phyloP scores from a whole-genome alignment of 1,140 invertebrate genomes.

The Microplitis mediator region DNA sequence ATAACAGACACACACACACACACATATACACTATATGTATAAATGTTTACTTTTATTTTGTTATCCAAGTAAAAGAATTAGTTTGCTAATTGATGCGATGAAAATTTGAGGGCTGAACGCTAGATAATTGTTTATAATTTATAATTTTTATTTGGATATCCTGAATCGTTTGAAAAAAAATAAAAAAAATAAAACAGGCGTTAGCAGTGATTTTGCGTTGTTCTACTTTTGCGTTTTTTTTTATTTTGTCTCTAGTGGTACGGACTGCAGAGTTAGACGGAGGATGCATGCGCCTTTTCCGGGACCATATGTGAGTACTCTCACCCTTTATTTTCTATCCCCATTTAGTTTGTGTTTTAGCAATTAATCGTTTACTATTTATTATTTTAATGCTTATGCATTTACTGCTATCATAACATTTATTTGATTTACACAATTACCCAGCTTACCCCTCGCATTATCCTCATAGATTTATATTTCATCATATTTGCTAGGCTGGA shows the following conservation, averaged over 20 bases:
- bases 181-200: slow-evolving; percentile 3
- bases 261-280: slow-evolving; percentile 64
- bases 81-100: background rate
- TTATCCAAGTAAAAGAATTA: background rate
- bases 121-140: background rate
- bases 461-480: no score
- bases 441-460: background rate
- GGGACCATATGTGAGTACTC: slow-evolving; percentile 62
- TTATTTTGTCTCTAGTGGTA: slow-evolving; percentile 61
- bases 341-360: background rate
- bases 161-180: background rate
- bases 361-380: background rate
- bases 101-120: slow-evolving; percentile 19
- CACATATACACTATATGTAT: slow-evolving; percentile 23
- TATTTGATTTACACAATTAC: background rate
- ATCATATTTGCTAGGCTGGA: no score
- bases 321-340: slow-evolving; percentile 48
- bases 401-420: no score
- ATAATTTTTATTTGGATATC: background rate
- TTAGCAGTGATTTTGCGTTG: slow-evolving; percentile 53
- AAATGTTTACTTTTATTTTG: slow-evolving; percentile 25
- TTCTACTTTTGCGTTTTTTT: slow-evolving; percentile 36
- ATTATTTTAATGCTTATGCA: background rate
- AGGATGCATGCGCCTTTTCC: slow-evolving; percentile 64
- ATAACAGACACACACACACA: slow-evolving; percentile 20